Conservation (phyloP, 2,888 invertebrate genomes). For the Tyria jacobaeae region DNA sequence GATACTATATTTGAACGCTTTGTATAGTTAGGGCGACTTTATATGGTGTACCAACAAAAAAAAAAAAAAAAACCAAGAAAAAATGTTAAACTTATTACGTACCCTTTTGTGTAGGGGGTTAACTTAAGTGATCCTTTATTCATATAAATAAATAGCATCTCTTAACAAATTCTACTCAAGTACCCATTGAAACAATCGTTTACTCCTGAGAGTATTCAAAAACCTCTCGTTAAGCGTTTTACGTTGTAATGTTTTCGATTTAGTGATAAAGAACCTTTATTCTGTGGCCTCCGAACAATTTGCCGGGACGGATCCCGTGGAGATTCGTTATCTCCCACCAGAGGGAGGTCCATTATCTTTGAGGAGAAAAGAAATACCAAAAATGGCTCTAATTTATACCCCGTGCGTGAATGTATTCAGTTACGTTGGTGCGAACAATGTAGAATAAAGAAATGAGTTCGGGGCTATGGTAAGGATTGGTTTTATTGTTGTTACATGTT, state of each 20-base stretch:
- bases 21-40: too few species aligned
- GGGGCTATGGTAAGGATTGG: neutral
- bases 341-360: constrained; percentile 74
- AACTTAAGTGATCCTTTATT: neutral
- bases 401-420: constrained; percentile 48
- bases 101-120: neutral
- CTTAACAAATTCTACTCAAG: constrained; percentile 2
- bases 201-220: constrained; percentile 37
- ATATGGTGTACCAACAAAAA: too few species aligned
- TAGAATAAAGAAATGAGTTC: constrained; percentile 11
- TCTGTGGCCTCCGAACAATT: constrained; percentile 38
- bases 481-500: constrained; percentile 8
- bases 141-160: neutral
- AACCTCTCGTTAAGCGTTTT: constrained; percentile 63
- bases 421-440: constrained; percentile 16
- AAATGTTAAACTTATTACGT: neutral
- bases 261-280: constrained; percentile 45
- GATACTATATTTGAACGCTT: too few species aligned
- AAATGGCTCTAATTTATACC: constrained; percentile 74
- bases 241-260: constrained; percentile 60
- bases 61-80: too few species aligned
- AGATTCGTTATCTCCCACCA: constrained; percentile 73
- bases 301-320: constrained; percentile 56
- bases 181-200: constrained; percentile 25
- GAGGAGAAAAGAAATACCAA: constrained; percentile 73